Conservation (phyloP, 2,888 invertebrate species). For the Drosophila testacea region DNA sequence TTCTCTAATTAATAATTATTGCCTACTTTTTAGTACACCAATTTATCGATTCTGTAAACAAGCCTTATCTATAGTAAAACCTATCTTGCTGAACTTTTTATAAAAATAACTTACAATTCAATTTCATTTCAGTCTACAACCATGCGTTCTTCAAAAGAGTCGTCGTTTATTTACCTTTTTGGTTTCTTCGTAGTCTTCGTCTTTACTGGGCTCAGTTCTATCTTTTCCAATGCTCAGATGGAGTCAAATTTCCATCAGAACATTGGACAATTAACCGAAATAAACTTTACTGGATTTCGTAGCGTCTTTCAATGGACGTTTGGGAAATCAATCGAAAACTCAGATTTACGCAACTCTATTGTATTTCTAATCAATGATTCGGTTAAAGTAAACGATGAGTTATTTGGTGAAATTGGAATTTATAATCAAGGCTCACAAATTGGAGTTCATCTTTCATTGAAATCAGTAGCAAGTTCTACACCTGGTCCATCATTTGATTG, state of each 20-base stretch:
- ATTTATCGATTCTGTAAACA: background rate
- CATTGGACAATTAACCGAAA: background rate
- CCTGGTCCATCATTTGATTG: background rate
- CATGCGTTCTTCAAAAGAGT: background rate
- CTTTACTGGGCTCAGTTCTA: background rate
- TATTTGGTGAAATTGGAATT: constrained; percentile 18
- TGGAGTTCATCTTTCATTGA: background rate
- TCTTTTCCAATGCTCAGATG: background rate
- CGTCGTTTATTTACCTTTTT: background rate
- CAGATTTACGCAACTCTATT: constrained; percentile 12
- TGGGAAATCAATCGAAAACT: background rate
- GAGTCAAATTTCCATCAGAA: background rate
- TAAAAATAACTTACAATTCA: background rate
- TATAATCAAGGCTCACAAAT: constrained; percentile 7
- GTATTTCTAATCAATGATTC: background rate
- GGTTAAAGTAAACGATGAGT: too few relatives aligned
- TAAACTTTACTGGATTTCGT: constrained; percentile 14
- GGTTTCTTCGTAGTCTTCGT: background rate
- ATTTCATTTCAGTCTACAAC: constrained; percentile 6
- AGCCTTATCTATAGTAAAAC: background rate
- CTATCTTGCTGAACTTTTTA: background rate
- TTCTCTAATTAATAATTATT: too few relatives aligned
- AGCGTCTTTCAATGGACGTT: constrained; percentile 21
- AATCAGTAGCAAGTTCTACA: background rate
- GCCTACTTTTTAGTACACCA: too few relatives aligned